phyloP scores from a whole-genome alignment of 1,140 invertebrate species.

The Papilio xuthus region DNA sequence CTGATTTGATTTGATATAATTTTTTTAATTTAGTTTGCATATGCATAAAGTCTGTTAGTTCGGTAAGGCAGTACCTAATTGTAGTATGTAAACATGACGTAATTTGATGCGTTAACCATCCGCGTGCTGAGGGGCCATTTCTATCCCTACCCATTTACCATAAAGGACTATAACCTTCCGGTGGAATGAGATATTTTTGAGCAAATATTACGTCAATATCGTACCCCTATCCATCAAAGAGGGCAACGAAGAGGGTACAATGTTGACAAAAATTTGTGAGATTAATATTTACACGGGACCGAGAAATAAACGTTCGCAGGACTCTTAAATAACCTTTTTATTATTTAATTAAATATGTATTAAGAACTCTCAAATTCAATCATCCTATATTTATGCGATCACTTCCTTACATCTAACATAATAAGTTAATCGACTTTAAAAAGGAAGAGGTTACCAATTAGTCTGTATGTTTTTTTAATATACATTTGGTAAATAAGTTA shows the following conservation, averaged over 20 bases:
- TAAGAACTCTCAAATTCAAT: neutral
- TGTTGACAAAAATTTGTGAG: constrained; percentile 68
- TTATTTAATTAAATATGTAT: constrained; percentile 9
- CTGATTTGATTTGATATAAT: too few relatives aligned
- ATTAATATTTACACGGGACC: constrained; percentile 67
- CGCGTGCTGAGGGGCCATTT: neutral
- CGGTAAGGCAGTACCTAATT: neutral
- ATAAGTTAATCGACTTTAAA: too few relatives aligned
- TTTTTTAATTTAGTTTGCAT: too few relatives aligned
- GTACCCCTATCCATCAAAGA: constrained; percentile 67
- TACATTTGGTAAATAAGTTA: too few relatives aligned
- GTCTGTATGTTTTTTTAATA: too few relatives aligned
- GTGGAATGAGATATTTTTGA: constrained; percentile 48
- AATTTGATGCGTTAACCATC: constrained; percentile 11
- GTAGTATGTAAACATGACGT: constrained; percentile 20
- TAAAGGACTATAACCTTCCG: constrained; percentile 33
- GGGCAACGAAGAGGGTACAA: constrained; percentile 46
- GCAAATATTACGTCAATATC: constrained; percentile 60
- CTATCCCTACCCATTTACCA: constrained; percentile 8
- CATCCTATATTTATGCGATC: too few relatives aligned
- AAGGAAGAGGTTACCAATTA: too few relatives aligned
- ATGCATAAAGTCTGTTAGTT: neutral
- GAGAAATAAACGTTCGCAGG: neutral
- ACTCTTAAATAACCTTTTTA: neutral
- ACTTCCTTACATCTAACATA: too few relatives aligned